A percentile compares a stretch with the other conserved stretches of the same genome.
phyloP scores from a whole-genome alignment of 2,888 invertebrate species.

The Meteorus colon region DNA sequence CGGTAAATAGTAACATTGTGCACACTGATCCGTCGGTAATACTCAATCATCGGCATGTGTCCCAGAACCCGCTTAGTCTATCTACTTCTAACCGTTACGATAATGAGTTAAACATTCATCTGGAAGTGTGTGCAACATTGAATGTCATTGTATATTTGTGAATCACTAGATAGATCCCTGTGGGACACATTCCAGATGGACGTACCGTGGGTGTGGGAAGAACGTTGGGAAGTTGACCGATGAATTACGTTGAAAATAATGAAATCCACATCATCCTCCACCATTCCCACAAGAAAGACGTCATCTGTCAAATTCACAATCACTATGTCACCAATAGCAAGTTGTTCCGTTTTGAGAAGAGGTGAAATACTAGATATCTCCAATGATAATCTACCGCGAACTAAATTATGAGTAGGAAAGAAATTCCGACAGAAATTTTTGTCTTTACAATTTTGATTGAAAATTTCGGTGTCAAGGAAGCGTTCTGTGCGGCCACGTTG shows the following conservation, averaged over 20 bases:
- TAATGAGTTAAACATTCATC: no score
- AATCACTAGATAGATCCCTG: conserved; percentile 1
- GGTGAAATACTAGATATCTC: neutral
- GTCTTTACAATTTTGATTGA: neutral
- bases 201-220: no score
- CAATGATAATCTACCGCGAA: neutral
- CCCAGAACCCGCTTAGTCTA: no score
- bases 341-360: neutral
- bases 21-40: no score
- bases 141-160: neutral
- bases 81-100: no score
- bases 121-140: neutral
- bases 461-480: neutral
- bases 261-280: neutral
- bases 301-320: conserved; percentile 20
- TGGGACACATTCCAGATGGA: conserved; percentile 10
- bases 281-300: conserved; percentile 16
- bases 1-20: no score
- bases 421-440: neutral
- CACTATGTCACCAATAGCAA: conserved; percentile 11
- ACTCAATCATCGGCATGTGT: no score
- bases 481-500: no score
- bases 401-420: neutral
- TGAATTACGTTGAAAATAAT: conserved; percentile 4
- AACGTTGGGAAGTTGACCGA: neutral